Conservation (phyloP, 2,797 vertebrate species). For the Carcharodon carcharias region DNA sequence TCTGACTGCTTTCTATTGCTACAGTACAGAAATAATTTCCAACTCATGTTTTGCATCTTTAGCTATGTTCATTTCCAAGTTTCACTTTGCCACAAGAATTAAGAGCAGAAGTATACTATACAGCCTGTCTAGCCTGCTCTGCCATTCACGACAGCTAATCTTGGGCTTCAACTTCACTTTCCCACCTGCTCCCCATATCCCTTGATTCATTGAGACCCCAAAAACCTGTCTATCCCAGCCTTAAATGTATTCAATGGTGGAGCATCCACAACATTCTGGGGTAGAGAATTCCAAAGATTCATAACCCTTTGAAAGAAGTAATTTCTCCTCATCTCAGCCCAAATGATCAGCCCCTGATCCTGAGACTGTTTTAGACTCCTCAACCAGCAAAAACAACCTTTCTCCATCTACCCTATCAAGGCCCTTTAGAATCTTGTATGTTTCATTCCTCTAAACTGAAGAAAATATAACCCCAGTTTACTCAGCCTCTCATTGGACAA, state of each 20-base stretch:
- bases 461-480: too few relatives aligned
- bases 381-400: not conserved
- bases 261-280: not conserved
- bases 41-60: not conserved
- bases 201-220: not conserved
- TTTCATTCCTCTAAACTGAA: too few relatives aligned
- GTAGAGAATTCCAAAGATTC: not conserved
- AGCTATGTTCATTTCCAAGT: not conserved
- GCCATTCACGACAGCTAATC: not conserved
- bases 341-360: not conserved
- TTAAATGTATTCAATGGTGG: not conserved
- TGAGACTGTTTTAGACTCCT: not conserved
- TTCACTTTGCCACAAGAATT: not conserved
- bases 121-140: not conserved
- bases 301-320: not conserved
- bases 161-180: not conserved
- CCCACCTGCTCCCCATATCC: not conserved
- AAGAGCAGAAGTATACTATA: not conserved
- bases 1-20: not conserved
- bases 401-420: too few relatives aligned
- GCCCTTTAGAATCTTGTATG: too few relatives aligned
- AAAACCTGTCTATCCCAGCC: not conserved
- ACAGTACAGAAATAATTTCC: not conserved
- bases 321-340: not conserved
- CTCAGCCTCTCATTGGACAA: too few relatives aligned